Evolutionary conservation across 1,140 invertebrate species (phyloP).

Genomic region (Cotesia typhae): DNA sequence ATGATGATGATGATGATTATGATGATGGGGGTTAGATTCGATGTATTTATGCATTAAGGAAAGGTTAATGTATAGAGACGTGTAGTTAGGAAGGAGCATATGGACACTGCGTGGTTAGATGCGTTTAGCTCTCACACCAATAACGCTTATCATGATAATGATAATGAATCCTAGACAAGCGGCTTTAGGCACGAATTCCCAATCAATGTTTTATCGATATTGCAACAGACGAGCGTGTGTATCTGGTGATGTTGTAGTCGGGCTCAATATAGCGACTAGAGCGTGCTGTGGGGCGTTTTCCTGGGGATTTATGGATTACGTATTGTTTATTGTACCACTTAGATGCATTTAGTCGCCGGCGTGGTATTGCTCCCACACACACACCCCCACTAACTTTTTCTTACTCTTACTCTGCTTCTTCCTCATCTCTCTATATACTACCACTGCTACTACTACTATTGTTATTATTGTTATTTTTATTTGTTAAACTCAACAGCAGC

Average conservation of each 20-base stretch:
- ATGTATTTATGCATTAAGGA: no score
- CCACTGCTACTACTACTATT: no score
- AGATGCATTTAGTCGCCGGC: constrained; percentile 33
- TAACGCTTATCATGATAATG: constrained; percentile 37
- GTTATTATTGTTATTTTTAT: constrained; percentile 8
- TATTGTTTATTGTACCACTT: constrained; percentile 51
- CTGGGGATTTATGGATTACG: constrained; percentile 55
- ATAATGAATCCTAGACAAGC: constrained; percentile 51
- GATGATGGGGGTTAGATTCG: no score
- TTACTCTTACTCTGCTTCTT: background rate
- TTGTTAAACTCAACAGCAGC: constrained; percentile 13
- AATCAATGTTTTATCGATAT: constrained; percentile 61
- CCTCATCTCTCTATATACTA: no score
- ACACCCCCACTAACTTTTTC: constrained; percentile 1
- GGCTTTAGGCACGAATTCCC: constrained; percentile 53
- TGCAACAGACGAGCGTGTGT: constrained; percentile 50
- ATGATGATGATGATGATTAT: no score
- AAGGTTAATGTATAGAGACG: background rate
- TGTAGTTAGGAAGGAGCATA: background rate
- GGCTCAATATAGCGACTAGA: constrained; percentile 35
- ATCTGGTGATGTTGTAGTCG: background rate
- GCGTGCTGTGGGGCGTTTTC: constrained; percentile 54
- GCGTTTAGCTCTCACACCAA: background rate
- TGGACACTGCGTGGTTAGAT: background rate
- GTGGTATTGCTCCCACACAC: constrained; percentile 30